Base-by-base conservation (phyloP, 2,888 invertebrate genomes). In the Habroteleia sp. region DNA sequence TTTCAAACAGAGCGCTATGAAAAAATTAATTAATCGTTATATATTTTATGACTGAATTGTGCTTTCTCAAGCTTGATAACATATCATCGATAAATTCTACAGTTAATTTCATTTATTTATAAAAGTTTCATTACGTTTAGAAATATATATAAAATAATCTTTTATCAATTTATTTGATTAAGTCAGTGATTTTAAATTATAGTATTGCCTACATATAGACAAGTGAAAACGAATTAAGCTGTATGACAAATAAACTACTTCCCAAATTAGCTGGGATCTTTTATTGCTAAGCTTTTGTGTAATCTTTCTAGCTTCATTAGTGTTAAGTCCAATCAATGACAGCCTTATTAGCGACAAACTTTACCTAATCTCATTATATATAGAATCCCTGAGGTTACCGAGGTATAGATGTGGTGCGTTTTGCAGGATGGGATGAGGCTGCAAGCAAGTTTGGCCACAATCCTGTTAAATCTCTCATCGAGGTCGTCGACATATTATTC, bases 311-410 rank as follows among this genome's bases (percentile, higher is more conserved):
- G 54, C 37, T 68, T 76, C 56, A 71, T 74, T 69, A 56, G 58
- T 37, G 48, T 77, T 77, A 79, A 81, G 76, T 77, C 78, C 80
- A 81, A 84, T 83, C 82, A 81, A 75, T 79, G 78, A 76, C 77
- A 77, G 74, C 79, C 82, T 84, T 82, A 84, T 83, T 84, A 83
- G 79, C 77, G 78, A 77, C 74, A 71, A 82, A 83, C 82, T 84
- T 83, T 81, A 77, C 76, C 80, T 84, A 84, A 84, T 83, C 82
- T 79, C 78, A 76, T 85, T 85, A 83, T 77, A 82, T 75, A 76
- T 74, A 72, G 72, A 78, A 77, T 79, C 72, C 68, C 72, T 63
- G 71, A 69, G 72, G 72, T 68, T 63, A 48, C 16, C 44, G n/a
- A 71, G 75, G 66, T 60, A 54, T 65, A 54, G 60, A 66, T 75